phyloP scores from a whole-genome alignment of 2,797 vertebrate genomes.

The Agapornis canus region DNA sequence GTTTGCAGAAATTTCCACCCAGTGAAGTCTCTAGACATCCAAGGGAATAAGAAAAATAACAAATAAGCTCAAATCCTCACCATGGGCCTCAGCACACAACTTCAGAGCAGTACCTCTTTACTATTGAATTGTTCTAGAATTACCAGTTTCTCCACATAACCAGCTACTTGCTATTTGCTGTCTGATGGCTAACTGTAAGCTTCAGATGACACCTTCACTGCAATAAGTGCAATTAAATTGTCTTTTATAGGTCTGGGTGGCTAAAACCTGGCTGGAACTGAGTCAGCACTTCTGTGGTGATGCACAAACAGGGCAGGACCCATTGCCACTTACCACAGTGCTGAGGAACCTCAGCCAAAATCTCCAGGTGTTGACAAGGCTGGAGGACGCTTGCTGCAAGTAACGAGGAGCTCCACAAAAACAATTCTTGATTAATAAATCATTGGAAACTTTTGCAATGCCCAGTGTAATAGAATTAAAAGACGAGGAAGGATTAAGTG shows the following conservation, averaged over 20 bases:
- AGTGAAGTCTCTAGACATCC: background rate
- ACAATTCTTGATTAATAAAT: background rate
- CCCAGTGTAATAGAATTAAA: background rate
- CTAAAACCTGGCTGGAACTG: background rate
- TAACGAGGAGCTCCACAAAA: rapidly evolving
- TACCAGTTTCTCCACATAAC: background rate
- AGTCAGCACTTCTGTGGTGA: background rate
- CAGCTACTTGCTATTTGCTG: background rate
- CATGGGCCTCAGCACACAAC: background rate
- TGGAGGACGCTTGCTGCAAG: background rate
- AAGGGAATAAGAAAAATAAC: background rate
- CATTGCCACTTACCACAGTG: background rate
- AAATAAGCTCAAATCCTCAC: background rate
- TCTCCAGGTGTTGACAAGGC: background rate
- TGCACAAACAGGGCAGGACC: background rate
- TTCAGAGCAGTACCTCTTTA: background rate
- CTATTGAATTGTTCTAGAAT: background rate
- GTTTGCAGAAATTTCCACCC: background rate
- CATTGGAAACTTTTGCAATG: background rate
- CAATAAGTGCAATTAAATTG: background rate
- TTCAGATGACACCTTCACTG: background rate
- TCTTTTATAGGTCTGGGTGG: background rate
- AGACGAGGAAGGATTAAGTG: background rate
- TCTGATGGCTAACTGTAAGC: background rate
- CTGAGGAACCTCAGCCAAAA: background rate